Percentiles rank a stretch among this genome's conserved stretches.
These are phyloP conservation scores for Dinomys branickii DNA, from an alignment of 2,113 vertebrate genomes.

Conservation along the genomic window DNA sequence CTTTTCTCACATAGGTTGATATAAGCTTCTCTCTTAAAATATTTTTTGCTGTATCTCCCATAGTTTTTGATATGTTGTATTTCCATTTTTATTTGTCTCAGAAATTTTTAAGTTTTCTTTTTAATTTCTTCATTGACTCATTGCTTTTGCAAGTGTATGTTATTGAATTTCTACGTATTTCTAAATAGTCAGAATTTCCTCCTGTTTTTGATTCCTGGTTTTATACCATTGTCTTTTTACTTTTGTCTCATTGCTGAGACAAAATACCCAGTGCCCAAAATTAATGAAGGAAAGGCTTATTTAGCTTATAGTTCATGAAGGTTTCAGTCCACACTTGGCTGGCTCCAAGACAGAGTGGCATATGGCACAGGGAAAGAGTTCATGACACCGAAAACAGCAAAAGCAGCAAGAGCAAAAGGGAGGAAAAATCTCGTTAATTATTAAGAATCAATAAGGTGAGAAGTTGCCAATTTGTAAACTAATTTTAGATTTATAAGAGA, in stretches of 20 bases:
- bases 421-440: slow-evolving; percentile 49
- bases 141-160: not conserved
- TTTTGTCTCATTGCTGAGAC: too few species aligned
- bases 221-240: not conserved
- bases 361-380: too few species aligned
- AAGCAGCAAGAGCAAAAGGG: too few species aligned
- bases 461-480: slow-evolving; percentile 69
- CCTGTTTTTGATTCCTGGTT: not conserved
- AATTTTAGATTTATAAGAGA: slow-evolving; percentile 61
- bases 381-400: too few species aligned
- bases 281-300: too few species aligned
- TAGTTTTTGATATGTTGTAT: not conserved
- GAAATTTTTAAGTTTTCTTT: not conserved
- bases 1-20: not conserved
- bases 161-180: not conserved
- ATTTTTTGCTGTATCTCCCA: not conserved
- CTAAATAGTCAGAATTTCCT: not conserved
- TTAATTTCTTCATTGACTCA: not conserved
- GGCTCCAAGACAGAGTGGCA: too few species aligned
- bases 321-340: too few species aligned
- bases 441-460: slow-evolving; percentile 63
- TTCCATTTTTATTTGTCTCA: not conserved
- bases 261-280: too few species aligned
- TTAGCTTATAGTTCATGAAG: too few species aligned
- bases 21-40: not conserved